Evolutionary conservation across 2,113 vertebrate species (phyloP), one percentile per base, ranked within the genome.

Genomic region (Bubo blakistoni): DNA sequence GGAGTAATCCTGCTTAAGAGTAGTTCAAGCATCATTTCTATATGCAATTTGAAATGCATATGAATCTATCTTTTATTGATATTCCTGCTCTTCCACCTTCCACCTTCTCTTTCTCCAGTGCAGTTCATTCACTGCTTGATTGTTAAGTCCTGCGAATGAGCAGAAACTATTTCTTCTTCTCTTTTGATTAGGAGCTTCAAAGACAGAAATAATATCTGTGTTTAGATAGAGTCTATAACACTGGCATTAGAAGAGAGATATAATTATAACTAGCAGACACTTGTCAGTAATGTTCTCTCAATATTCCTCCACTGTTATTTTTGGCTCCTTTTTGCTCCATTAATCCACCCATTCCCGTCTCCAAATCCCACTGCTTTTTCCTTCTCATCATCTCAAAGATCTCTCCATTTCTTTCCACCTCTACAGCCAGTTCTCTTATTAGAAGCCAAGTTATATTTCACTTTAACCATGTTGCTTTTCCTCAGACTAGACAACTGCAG

Each of bases 231-330:
- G 83, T 81, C 91, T 94, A 71, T 94, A 89, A 86, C 77, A 52
- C 49, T 93, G 91, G 88, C 94, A 93, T 93, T 90, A 91, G 65
- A 74, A 93, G 52, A 92, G 52, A 69, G 63, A 79, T 21, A 72
- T 96, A 96, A 95, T 94, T 92, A 88, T 67, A 95, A 84, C 77
- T 79, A 81, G 82, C 73, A 93, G 94, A 93, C 86, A 95, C 80
- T 86, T 94, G 94, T 93, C 95, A 93, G 83, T 92, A 86, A 90
- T 89, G 65, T 89, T 94, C 77, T 94, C 80, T 95, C 88, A 92
- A 13, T 91, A 92, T 79, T 96, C 62, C 58, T 92, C 57, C 62
- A 63, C 83, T 91, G 88, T 94, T 95, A 91, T 94, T 96, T 96
- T 96, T 95, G 92, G 91, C 92, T 94, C 20, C 36, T n/a, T 93